phyloP scores from a whole-genome alignment of 1,140 invertebrate genomes.

The Chironomus tepperi region DNA sequence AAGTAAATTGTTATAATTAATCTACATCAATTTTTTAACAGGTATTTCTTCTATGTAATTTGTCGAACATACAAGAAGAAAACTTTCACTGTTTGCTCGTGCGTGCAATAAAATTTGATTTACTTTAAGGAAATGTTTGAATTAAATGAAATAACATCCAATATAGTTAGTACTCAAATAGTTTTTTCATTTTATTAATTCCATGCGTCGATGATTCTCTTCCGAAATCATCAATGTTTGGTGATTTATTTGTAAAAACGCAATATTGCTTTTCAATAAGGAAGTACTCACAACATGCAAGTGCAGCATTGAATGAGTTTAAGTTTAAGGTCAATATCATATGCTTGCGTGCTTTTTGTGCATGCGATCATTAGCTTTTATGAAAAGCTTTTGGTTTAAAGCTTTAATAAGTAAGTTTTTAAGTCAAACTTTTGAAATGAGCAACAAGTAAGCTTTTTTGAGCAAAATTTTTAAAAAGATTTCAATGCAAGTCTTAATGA shows the following conservation, averaged over 20 bases:
- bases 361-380: background rate
- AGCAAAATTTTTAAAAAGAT: background rate
- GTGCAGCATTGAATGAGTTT: background rate
- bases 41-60: too few relatives aligned
- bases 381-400: background rate
- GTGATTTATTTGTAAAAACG: too few relatives aligned
- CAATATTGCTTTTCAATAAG: too few relatives aligned
- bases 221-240: background rate
- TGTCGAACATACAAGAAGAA: too few relatives aligned
- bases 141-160: too few relatives aligned
- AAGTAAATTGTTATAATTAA: too few relatives aligned
- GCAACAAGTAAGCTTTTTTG: background rate
- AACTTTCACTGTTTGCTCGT: too few relatives aligned
- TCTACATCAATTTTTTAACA: too few relatives aligned
- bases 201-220: background rate
- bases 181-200: background rate
- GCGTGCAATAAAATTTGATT: too few relatives aligned
- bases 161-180: too few relatives aligned
- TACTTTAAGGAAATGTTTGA: too few relatives aligned
- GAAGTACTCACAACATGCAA: too few relatives aligned
- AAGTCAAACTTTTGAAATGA: background rate
- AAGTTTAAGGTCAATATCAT: constrained; percentile 8
- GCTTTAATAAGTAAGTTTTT: background rate
- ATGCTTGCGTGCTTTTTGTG: background rate
- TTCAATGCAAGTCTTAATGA: background rate